Evolutionary conservation across 2,113 vertebrate genomes (phyloP).

Genomic region (Nanorana parkeri): DNA sequence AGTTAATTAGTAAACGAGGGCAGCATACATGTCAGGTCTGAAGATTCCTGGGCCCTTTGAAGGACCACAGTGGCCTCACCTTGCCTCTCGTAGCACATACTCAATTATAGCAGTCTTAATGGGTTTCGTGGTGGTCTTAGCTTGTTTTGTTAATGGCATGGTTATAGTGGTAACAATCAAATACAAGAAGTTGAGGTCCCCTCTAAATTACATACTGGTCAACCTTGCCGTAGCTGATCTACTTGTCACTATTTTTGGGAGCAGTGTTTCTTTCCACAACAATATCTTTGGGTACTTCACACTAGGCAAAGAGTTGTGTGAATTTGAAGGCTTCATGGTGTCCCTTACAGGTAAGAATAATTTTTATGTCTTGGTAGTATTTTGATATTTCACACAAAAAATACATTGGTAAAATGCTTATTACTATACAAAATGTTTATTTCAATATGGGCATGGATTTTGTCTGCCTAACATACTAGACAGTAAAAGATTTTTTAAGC

Average conservation of each 20-base stretch:
- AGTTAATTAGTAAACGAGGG: constrained; percentile 31
- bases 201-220: constrained; percentile 70
- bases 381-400: too few species aligned
- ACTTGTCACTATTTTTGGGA: constrained; percentile 68
- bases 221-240: constrained; percentile 68
- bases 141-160: constrained; percentile 59
- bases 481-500: too few species aligned
- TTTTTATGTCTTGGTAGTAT: too few species aligned
- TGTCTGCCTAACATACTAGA: too few species aligned
- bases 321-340: constrained; percentile 73
- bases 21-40: background rate
- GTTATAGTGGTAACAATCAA: constrained; percentile 64
- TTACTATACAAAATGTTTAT: too few species aligned
- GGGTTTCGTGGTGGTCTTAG: constrained; percentile 55
- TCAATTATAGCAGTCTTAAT: constrained; percentile 61
- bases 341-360: constrained; percentile 67
- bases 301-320: constrained; percentile 32
- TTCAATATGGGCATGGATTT: too few species aligned
- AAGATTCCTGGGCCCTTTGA: constrained; percentile 59
- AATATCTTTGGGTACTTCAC: constrained; percentile 66
- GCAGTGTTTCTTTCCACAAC: constrained; percentile 69
- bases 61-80: constrained; percentile 70
- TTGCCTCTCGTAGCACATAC: constrained; percentile 57
- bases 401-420: too few species aligned
- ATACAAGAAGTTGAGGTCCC: constrained; percentile 62